Evolutionary conservation across 2,888 invertebrate genomes (phyloP).

Genomic region (Parapristionchus giblindavisi): DNA sequence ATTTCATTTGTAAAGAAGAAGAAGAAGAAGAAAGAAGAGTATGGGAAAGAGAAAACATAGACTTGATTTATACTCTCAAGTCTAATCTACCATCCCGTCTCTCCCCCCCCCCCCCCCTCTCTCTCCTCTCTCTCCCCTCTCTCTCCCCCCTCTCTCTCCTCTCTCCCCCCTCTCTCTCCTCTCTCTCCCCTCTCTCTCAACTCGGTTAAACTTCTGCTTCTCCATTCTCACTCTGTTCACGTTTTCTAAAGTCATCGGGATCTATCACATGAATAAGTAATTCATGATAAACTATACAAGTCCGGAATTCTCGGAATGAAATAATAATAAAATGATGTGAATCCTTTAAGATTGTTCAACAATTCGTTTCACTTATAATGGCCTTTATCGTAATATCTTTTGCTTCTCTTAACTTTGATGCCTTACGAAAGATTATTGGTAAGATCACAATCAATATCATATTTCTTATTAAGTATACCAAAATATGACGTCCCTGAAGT

Average conservation of each 20-base stretch:
- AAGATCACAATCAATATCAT: no score
- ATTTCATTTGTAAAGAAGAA: no score
- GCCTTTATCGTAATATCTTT: constrained; percentile 58
- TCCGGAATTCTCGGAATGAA: background rate
- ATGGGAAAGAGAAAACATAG: background rate
- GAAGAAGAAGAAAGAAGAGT: no score
- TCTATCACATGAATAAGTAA: background rate
- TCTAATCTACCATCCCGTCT: constrained; percentile 13
- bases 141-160: background rate
- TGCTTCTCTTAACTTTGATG: constrained; percentile 60
- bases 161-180: background rate
- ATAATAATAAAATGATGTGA: background rate
- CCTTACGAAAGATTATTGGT: constrained; percentile 61
- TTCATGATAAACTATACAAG: background rate
- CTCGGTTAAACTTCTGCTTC: background rate
- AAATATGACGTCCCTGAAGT: background rate
- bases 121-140: background rate
- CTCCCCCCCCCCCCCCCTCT: background rate
- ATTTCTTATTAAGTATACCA: constrained; percentile 14
- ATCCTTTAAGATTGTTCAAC: constrained; percentile 57
- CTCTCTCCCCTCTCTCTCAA: constrained; percentile 5
- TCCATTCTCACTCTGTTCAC: background rate
- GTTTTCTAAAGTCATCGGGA: background rate
- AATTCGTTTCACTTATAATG: constrained; percentile 64
- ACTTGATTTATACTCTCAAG: background rate